phyloP scores from a whole-genome alignment of 2,888 invertebrate species.

The Euzophera pinguis region DNA sequence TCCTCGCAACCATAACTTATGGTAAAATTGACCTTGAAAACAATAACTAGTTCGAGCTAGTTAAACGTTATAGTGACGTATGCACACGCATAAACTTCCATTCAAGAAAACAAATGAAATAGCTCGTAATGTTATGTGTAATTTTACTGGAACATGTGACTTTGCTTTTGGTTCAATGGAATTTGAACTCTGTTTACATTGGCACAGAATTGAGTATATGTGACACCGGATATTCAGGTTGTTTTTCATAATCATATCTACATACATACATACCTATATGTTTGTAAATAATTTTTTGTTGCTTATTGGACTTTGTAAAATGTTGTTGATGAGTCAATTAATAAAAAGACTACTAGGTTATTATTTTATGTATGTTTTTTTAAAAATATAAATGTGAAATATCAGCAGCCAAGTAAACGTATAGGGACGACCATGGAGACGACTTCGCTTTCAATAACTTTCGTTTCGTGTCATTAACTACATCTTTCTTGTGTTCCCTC shows the following conservation, averaged over 20 bases:
- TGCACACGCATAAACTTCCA: not conserved
- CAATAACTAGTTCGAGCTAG: not conserved
- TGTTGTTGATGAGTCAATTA: not conserved
- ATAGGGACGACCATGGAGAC: no score
- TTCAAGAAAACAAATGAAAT: slow-evolving; percentile 1
- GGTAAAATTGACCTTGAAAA: not conserved
- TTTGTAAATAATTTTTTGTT: no score
- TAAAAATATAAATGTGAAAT: no score
- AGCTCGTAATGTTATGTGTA: not conserved
- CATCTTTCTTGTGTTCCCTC: no score
- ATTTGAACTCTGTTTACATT: not conserved
- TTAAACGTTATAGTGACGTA: not conserved
- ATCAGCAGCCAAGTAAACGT: no score
- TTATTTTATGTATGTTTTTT: no score
- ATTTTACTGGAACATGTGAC: not conserved
- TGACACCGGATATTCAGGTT: not conserved
- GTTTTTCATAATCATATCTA: not conserved
- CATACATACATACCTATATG: no score
- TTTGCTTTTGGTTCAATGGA: not conserved
- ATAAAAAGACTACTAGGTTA: no score
- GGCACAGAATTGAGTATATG: not conserved
- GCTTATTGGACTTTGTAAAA: not conserved
- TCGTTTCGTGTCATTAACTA: no score
- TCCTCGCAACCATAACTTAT: no score
- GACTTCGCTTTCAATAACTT: no score